Percentiles rank a stretch among this genome's conserved stretches.
These are phyloP conservation scores for Agrilus biguttatus DNA, from an alignment of 2,888 invertebrate species.

Conservation along the genomic window DNA sequence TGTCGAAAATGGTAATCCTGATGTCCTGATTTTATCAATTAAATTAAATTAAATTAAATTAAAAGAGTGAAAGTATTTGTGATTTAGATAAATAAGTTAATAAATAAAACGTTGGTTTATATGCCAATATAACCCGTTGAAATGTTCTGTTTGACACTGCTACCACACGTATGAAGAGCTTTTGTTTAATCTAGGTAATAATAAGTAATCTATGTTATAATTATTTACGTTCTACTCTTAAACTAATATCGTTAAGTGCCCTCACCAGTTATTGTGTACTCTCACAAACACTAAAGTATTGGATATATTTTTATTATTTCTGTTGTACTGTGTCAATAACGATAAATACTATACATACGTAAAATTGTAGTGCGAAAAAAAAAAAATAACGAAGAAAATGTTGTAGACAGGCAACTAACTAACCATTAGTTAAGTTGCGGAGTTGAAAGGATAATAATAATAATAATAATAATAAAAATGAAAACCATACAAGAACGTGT, in stretches of 20 bases:
- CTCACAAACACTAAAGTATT: constrained; percentile 29
- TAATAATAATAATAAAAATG: too few species aligned
- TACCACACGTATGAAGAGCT: constrained; percentile 31
- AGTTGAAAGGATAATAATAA: too few species aligned
- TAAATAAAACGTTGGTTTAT: constrained; percentile 13
- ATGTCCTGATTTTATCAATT: too few species aligned
- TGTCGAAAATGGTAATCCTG: too few species aligned
- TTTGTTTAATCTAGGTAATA: constrained; percentile 4
- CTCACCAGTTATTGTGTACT: constrained; percentile 31
- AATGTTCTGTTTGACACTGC: constrained; percentile 28
- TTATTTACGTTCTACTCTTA: constrained; percentile 25
- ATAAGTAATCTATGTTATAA: constrained; percentile 6
- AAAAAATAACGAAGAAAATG: too few species aligned
- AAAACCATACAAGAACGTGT: too few species aligned
- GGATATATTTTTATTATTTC: constrained; percentile 18
- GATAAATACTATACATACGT: constrained; percentile 6
- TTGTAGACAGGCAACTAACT: too few species aligned
- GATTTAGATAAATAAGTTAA: too few species aligned
- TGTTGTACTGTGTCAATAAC: constrained; percentile 11
- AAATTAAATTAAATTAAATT: too few species aligned
- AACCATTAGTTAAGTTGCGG: too few species aligned
- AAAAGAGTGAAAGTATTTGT: too few species aligned
- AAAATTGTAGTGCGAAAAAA: too few species aligned
- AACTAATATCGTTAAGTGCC: constrained; percentile 32
- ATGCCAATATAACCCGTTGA: constrained; percentile 26